A percentile compares a stretch with the other conserved stretches of the same genome.
Evolutionary conservation across 2,113 vertebrate genomes (phyloP).

Genomic region (Myiagra hebetior): DNA sequence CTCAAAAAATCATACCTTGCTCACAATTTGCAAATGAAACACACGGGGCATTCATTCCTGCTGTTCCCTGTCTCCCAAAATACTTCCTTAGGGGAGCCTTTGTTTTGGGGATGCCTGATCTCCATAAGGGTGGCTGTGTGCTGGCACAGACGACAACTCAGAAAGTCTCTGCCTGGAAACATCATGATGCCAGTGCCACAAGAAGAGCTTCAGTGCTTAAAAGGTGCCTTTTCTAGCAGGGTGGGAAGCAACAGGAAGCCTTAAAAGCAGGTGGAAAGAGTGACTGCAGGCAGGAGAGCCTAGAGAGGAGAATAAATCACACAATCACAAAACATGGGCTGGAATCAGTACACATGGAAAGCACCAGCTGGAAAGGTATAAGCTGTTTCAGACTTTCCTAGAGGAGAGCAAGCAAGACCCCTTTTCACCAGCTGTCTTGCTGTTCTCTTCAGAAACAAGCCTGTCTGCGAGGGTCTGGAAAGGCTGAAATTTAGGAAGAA

Average conservation of each 20-base stretch:
- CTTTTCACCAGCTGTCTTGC: neutral
- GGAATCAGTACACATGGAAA: neutral
- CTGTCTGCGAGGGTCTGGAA: neutral
- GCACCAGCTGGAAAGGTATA: fast-evolving
- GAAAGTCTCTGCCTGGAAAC: neutral
- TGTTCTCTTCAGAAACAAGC: neutral
- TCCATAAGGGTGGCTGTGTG: neutral
- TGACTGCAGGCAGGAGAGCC: neutral
- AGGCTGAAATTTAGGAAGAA: neutral
- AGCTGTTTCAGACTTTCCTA: neutral
- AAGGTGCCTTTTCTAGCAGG: neutral
- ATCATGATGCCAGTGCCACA: neutral
- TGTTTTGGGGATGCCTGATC: neutral
- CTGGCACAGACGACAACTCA: neutral
- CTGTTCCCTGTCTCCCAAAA: neutral
- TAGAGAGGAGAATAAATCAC: neutral
- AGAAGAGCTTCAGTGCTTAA: neutral
- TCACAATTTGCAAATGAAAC: neutral
- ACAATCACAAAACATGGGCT: neutral
- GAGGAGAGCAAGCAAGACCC: neutral
- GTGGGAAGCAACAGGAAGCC: neutral
- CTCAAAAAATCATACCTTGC: neutral
- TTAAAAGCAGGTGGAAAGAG: neutral
- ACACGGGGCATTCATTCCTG: fast-evolving
- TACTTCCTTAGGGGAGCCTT: neutral